phyloP scores from a whole-genome alignment of 2,113 vertebrate species.

The Halcyon malimbica region DNA sequence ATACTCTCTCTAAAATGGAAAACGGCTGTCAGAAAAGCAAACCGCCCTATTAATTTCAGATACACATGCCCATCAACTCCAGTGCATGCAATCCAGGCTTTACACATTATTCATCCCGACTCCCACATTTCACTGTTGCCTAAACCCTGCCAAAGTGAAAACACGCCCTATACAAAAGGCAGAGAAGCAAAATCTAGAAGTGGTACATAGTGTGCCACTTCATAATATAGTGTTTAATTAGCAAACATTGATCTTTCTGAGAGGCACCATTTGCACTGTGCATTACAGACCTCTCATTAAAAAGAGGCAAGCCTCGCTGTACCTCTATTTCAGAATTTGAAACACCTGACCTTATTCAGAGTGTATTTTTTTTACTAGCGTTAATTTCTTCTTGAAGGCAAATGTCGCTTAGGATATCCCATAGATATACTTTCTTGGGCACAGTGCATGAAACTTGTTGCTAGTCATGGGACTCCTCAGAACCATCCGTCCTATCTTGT shows the following conservation, averaged over 20 bases:
- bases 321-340: background rate
- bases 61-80: background rate
- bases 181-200: background rate
- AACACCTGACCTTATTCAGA: background rate
- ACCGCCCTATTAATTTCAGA: background rate
- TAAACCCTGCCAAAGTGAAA: background rate
- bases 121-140: background rate
- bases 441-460: background rate
- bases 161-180: background rate
- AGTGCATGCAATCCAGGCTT: accelerated
- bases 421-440: background rate
- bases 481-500: background rate
- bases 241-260: background rate
- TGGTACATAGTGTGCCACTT: background rate
- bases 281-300: background rate
- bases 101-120: background rate
- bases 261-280: background rate
- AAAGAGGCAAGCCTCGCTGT: background rate
- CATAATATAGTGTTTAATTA: background rate
- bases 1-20: background rate
- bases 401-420: background rate
- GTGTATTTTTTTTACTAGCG: background rate
- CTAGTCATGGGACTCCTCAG: background rate
- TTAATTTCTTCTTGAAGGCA: background rate
- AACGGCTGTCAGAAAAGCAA: background rate